Percentiles rank a stretch among this genome's conserved stretches.
Evolutionary conservation across 2,113 vertebrate species (phyloP).

Genomic region (Sapayoa aenigma): DNA sequence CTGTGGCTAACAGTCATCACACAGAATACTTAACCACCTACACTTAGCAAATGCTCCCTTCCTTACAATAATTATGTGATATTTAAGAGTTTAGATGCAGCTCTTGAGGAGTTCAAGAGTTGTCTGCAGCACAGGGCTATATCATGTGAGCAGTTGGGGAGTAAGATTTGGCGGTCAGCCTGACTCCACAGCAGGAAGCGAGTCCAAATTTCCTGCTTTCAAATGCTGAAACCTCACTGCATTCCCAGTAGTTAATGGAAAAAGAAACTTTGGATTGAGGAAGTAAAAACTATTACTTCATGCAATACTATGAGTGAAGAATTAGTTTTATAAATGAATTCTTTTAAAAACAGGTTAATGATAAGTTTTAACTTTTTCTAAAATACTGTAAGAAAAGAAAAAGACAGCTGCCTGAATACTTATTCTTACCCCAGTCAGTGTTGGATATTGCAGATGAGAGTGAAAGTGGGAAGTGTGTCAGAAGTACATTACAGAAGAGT

Average conservation of each 20-base stretch:
- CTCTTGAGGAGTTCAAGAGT: background rate
- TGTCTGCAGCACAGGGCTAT: background rate
- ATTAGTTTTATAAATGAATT: background rate
- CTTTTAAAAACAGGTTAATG: background rate
- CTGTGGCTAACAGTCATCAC: background rate
- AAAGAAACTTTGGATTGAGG: background rate
- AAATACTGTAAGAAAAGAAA: background rate
- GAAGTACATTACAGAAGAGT: constrained; percentile 7
- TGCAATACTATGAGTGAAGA: background rate
- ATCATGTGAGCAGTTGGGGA: background rate
- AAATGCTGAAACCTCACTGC: background rate
- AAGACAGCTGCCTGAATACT: background rate
- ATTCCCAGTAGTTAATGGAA: background rate
- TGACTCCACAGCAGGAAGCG: background rate
- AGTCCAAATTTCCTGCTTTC: background rate
- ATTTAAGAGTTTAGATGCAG: background rate
- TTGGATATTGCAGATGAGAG: background rate
- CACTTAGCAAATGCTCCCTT: background rate
- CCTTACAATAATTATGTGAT: background rate
- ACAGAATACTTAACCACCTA: background rate
- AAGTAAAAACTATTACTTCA: background rate
- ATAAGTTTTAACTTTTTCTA: background rate
- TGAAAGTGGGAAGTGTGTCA: background rate
- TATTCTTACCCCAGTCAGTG: background rate
- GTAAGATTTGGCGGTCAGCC: background rate